Conservation (phyloP, 2,113 vertebrate species). For the Rhinopomastus cyanomelas region DNA sequence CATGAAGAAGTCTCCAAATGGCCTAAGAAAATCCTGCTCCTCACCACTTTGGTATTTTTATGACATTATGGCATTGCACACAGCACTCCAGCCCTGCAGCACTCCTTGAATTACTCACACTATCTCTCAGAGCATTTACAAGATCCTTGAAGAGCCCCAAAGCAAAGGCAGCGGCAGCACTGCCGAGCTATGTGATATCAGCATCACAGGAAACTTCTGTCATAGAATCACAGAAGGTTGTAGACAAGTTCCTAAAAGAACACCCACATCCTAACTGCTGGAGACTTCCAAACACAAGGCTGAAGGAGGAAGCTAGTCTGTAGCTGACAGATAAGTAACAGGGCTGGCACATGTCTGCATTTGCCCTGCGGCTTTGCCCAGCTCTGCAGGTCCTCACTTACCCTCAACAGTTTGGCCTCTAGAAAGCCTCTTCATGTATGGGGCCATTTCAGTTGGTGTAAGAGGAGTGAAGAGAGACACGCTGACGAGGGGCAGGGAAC, state of each 20-base stretch:
- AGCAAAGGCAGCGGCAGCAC: neutral
- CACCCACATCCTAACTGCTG: neutral
- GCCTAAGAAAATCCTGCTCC: neutral
- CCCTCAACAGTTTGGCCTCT: slow-evolving; percentile 91
- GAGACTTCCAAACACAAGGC: neutral
- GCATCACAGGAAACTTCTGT: neutral
- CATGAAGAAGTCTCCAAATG: neutral
- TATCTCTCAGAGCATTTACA: neutral
- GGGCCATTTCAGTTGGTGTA: slow-evolving; percentile 87
- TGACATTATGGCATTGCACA: neutral
- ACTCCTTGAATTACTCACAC: neutral
- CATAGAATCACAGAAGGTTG: neutral
- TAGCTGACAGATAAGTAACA: neutral
- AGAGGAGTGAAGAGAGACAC: slow-evolving; percentile 87
- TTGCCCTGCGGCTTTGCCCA: neutral
- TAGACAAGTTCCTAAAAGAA: neutral
- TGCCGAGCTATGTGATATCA: neutral
- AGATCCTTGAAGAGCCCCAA: neutral
- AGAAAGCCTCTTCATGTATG: slow-evolving; percentile 90
- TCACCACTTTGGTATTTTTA: neutral
- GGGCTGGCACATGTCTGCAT: neutral
- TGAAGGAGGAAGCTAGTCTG: neutral
- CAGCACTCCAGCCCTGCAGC: neutral
- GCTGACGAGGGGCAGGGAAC: slow-evolving; percentile 89
- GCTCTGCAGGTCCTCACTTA: slow-evolving; percentile 66